Conservation (phyloP, 1,140 invertebrate species). For the Drosophila setifemur region DNA sequence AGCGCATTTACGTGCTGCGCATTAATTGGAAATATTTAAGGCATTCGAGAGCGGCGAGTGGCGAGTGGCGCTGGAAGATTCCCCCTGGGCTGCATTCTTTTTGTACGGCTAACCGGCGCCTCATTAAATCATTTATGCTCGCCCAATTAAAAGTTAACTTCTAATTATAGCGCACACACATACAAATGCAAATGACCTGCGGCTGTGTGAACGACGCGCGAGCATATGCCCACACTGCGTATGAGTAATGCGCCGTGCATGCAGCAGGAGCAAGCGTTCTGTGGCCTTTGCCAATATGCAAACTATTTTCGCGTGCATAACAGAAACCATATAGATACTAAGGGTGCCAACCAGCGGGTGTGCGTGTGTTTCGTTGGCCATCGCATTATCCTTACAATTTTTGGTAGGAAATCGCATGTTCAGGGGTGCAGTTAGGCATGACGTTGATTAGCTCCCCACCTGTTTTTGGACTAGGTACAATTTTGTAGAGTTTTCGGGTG, state of each 20-base stretch:
- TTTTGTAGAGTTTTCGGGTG: background rate
- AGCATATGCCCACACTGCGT: slow-evolving; percentile 52
- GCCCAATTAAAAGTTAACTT: slow-evolving; percentile 68
- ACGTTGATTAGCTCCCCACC: slow-evolving; percentile 40
- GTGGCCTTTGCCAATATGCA: slow-evolving; percentile 21
- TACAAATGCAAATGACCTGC: slow-evolving; percentile 21
- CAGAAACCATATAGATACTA: slow-evolving; percentile 72
- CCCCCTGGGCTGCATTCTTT: slow-evolving; percentile 9
- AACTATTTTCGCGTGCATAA: slow-evolving; percentile 74
- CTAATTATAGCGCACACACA: slow-evolving; percentile 47
- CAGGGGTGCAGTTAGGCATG: slow-evolving; percentile 36
- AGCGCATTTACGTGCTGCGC: slow-evolving; percentile 56
- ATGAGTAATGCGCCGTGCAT: slow-evolving; percentile 51
- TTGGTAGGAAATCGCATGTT: slow-evolving; percentile 5
- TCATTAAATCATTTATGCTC: slow-evolving; percentile 55
- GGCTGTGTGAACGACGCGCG: slow-evolving; percentile 15
- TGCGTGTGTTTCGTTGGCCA: background rate
- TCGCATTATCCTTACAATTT: slow-evolving; percentile 28
- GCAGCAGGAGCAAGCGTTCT: slow-evolving; percentile 6
- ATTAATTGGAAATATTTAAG: slow-evolving; percentile 52
- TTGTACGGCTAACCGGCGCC: background rate
- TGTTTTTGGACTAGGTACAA: slow-evolving; percentile 9
- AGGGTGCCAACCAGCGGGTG: background rate
- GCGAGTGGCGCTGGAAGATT: background rate
- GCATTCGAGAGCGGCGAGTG: background rate